These are phyloP conservation scores for Enteromius trimaculatus DNA, from an alignment of 2,797 vertebrate species.

Conservation along the genomic window DNA sequence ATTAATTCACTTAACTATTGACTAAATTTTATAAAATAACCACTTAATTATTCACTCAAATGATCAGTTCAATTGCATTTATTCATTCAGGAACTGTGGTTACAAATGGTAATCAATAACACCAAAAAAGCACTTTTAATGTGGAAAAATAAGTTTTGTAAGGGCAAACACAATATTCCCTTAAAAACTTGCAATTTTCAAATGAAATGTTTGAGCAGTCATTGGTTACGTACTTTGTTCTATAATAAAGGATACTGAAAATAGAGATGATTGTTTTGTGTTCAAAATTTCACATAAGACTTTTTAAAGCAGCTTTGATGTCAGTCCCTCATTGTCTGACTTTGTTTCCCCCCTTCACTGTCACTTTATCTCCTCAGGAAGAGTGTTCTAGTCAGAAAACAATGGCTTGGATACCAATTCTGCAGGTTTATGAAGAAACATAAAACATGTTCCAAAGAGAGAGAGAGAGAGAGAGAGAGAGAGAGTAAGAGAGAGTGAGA, in stretches of 20 bases:
- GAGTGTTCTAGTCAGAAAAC: slow-evolving; percentile 11
- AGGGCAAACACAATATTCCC: background rate
- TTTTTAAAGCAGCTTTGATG: background rate
- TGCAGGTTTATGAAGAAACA: background rate
- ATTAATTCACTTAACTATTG: background rate
- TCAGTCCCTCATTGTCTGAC: background rate
- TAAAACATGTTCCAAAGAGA: background rate
- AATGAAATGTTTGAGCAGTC: background rate
- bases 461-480: background rate
- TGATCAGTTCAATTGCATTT: background rate
- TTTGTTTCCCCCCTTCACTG: background rate
- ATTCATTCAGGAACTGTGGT: background rate
- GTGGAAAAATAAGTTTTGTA: background rate
- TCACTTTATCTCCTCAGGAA: background rate
- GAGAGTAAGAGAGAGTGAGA: background rate
- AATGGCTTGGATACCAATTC: slow-evolving; percentile 17
- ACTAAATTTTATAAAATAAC: background rate
- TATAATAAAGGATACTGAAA: background rate
- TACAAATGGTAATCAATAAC: background rate
- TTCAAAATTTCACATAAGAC: background rate
- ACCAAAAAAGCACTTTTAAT: background rate
- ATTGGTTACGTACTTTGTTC: background rate
- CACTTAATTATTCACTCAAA: background rate
- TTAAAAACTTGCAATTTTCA: background rate
- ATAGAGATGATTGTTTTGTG: background rate